phyloP scores from a whole-genome alignment of 1,140 invertebrate species.

The Rhopalosiphum padi region DNA sequence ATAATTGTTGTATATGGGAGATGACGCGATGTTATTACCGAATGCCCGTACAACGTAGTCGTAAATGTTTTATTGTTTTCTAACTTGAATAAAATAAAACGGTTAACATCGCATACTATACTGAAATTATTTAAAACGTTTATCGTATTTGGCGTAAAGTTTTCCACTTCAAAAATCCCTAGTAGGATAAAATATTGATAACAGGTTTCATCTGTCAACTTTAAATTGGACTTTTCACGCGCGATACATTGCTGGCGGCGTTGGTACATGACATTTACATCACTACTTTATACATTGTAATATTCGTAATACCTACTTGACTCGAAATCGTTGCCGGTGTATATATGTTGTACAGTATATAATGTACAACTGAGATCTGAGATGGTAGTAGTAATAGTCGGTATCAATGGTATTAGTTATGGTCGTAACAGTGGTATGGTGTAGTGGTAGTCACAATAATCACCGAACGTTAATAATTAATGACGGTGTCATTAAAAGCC shows the following conservation, averaged over 20 bases:
- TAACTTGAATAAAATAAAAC: not conserved
- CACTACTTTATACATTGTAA: not conserved
- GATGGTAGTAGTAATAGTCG: not conserved
- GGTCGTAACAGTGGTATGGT: not conserved
- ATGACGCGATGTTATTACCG: not conserved
- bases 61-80: constrained; percentile 3
- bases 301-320: not conserved
- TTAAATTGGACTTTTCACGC: not conserved
- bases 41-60: not conserved
- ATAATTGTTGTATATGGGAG: not conserved
- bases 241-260: not conserved
- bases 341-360: not conserved
- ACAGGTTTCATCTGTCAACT: not conserved
- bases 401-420: not conserved
- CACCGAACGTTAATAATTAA: not conserved
- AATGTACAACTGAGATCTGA: not conserved
- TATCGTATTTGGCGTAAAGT: not conserved
- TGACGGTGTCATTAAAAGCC: not conserved
- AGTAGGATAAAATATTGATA: not conserved
- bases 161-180: not conserved
- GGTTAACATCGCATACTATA: not conserved
- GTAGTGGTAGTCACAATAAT: constrained; percentile 7
- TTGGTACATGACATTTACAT: not conserved
- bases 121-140: not conserved
- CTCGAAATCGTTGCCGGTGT: not conserved